Percentiles rank a stretch among this genome's conserved stretches.
phyloP scores from a whole-genome alignment of 2,113 vertebrate genomes.

The Atrichornis clamosus region DNA sequence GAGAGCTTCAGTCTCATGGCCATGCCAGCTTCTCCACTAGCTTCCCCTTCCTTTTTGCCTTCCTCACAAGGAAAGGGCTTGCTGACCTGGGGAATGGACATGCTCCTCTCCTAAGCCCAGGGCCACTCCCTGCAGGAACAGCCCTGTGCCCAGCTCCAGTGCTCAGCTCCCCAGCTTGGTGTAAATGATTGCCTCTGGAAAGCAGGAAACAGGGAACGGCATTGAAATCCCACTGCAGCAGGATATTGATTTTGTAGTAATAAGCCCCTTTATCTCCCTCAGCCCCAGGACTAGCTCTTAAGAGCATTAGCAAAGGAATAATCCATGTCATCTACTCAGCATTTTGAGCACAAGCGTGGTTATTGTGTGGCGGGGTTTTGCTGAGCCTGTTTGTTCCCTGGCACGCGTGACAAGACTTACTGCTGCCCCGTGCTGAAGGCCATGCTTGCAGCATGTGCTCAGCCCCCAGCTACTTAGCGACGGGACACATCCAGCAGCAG shows the following conservation, averaged over 20 bases:
- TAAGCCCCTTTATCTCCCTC: conserved; percentile 7
- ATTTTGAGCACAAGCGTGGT: neutral
- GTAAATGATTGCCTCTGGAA: neutral
- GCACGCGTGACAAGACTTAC: neutral
- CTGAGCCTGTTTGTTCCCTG: neutral
- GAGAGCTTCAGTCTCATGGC: neutral
- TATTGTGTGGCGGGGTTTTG: neutral
- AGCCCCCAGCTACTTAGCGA: rapidly evolving
- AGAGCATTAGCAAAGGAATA: conserved; percentile 48
- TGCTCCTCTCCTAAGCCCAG: neutral
- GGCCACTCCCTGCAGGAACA: neutral
- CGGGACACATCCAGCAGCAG: rapidly evolving
- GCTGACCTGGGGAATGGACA: rapidly evolving
- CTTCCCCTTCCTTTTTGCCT: neutral
- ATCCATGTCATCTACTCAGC: conserved; percentile 28
- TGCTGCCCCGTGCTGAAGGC: neutral
- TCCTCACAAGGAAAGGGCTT: neutral
- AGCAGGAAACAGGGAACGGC: neutral
- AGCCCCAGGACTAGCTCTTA: neutral
- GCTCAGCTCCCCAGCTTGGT: neutral
- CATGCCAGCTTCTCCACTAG: neutral
- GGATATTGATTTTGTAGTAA: conserved; percentile 19
- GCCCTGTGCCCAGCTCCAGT: neutral
- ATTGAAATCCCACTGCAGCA: neutral
- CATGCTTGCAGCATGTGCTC: neutral